phyloP scores from a whole-genome alignment of 2,888 invertebrate genomes.

The Drosophila rellima region DNA sequence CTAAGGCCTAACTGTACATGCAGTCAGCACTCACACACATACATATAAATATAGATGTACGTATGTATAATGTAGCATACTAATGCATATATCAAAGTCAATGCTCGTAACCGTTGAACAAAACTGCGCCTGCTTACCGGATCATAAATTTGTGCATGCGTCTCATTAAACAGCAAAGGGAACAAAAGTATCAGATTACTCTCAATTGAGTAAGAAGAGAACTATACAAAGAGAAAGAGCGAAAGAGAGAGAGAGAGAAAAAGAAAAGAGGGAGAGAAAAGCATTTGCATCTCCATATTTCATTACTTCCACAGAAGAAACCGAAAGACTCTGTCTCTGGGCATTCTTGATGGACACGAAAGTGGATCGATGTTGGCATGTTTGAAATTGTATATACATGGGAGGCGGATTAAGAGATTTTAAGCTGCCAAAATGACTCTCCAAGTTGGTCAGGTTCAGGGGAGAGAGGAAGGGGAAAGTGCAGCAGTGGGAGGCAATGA shows the following conservation, averaged over 20 bases:
- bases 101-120: constrained; percentile 66
- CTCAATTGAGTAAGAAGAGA: constrained; percentile 9
- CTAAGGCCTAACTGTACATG: constrained; percentile 49
- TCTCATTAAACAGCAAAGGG: constrained; percentile 81
- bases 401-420: constrained; percentile 77
- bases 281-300: constrained; percentile 34
- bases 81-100: constrained; percentile 30
- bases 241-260: constrained; percentile 6
- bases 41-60: background rate
- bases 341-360: constrained; percentile 76
- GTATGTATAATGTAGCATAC: background rate
- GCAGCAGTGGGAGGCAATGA: constrained; percentile 5
- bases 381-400: constrained; percentile 79
- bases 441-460: background rate
- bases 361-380: constrained; percentile 79
- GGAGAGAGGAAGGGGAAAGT: background rate
- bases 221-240: constrained; percentile 8
- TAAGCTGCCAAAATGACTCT: constrained; percentile 40
- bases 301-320: constrained; percentile 63
- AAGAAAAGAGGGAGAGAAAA: constrained; percentile 13
- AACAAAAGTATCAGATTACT: constrained; percentile 80
- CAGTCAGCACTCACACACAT: background rate
- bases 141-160: constrained; percentile 83
- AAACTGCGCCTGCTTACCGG: constrained; percentile 81
- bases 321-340: constrained; percentile 14